Evolutionary conservation across 2,888 invertebrate genomes (phyloP), one percentile per base, ranked within the genome.

Genomic region (Tortrix viridana): DNA sequence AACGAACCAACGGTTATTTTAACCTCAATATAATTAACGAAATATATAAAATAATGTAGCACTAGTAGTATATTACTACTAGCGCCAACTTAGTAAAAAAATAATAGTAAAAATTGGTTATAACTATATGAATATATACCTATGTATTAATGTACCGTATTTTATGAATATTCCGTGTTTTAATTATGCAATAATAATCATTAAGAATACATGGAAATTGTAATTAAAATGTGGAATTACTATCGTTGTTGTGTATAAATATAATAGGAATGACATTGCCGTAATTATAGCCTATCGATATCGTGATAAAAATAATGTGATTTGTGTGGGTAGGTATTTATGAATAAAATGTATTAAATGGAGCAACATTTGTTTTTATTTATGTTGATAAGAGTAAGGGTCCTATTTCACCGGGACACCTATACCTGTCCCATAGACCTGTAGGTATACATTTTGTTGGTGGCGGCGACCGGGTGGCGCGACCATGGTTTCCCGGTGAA

Each of bases 251-350:
- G 18, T 53, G 14, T 53, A 44, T 41, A 47, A 23, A 37, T 26
- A 23, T 9, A 50, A 38, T 48, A 47, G 23, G 54, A 68, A 48
- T 47, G 46, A 57, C 57, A 71, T 77, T 77, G 79, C 79, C 79
- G 72, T 71, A 69, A 47, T 54, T 49, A 70, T 73, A 71, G 74
- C 71, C 73, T 79, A 70, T 77, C 74, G 84, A 73, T 79, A 70
- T 77, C 74, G 84, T 85, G 84, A 84, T 84, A 82, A 76, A 77
- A 73, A 75, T 64, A 66, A 67, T 84, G 86, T 85, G 85, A 86
- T 86, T 81, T 84, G 71, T 67, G 67, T 73, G 83, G 81, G 86
- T 86, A 87, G 81, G 86, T 86, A 87, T 86, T 86, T 87, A 86
- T 86, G 69, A 79, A 74, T 71, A 70, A 65, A 71, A 53, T 48